phyloP scores from a whole-genome alignment of 1,140 invertebrate genomes.

The Drosophila saltans region DNA sequence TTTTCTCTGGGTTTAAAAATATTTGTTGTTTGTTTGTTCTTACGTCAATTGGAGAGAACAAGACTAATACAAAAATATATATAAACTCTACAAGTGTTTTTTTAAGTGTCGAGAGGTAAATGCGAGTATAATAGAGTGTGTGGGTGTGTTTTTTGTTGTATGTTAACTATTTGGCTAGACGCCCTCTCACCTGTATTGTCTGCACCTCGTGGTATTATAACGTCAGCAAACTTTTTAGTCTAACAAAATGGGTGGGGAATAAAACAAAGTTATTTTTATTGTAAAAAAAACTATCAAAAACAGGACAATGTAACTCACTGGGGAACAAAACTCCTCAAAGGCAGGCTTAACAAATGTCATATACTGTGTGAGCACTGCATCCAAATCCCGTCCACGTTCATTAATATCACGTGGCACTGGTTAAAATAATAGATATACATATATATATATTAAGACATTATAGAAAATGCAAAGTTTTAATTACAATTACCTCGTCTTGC shows the following conservation, averaged over 20 bases:
- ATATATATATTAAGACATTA: not conserved
- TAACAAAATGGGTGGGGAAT: conserved; percentile 71
- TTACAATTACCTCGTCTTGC: conserved; percentile 92
- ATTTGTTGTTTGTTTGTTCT: conserved; percentile 35
- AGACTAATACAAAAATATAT: conserved; percentile 42
- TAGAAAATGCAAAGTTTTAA: not conserved
- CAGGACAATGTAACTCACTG: conserved; percentile 86
- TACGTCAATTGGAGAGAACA: conserved; percentile 24
- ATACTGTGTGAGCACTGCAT: conserved; percentile 97
- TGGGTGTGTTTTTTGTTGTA: conserved; percentile 23
- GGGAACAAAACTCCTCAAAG: conserved; percentile 99
- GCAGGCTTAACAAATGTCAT: conserved; percentile 99
- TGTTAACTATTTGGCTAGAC: conserved; percentile 41
- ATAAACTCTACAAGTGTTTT: conserved; percentile 51
- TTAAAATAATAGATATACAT: not conserved
- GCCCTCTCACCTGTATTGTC: conserved; percentile 94
- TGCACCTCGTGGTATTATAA: conserved; percentile 98
- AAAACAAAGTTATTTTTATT: not conserved
- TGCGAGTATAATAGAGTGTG: conserved; percentile 21
- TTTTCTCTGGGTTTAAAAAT: conserved; percentile 19
- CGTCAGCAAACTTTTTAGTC: conserved; percentile 99
- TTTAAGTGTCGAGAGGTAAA: conserved; percentile 7
- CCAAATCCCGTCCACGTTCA: conserved; percentile 96
- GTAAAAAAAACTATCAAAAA: not conserved
- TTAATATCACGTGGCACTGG: conserved; percentile 96